Evolutionary conservation across 2,797 vertebrate species (phyloP).

Genomic region (Phoeniculus purpureus): DNA sequence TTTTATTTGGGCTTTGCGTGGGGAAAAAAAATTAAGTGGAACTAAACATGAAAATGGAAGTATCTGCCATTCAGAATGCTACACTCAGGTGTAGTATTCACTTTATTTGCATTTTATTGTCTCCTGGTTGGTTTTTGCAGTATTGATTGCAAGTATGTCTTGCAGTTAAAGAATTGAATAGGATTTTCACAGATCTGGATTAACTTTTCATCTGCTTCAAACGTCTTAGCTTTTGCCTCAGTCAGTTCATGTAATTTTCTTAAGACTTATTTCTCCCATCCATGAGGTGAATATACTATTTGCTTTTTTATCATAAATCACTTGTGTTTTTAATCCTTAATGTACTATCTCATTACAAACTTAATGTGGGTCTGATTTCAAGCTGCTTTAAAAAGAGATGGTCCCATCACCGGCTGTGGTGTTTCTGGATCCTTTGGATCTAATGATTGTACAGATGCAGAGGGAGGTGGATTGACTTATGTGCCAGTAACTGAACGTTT

Average conservation of each 20-base stretch:
- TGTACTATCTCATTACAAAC: background rate
- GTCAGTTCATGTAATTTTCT: background rate
- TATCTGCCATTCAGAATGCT: background rate
- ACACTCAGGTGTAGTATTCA: background rate
- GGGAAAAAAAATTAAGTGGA: background rate
- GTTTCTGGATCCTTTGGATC: background rate
- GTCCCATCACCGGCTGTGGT: background rate
- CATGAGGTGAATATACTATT: background rate
- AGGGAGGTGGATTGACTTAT: background rate
- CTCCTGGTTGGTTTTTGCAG: background rate
- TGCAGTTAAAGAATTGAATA: background rate
- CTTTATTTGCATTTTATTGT: conserved; percentile 21
- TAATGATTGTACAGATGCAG: background rate
- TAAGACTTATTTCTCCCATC: background rate
- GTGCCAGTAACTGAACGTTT: background rate
- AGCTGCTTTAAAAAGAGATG: background rate
- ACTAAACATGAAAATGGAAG: background rate
- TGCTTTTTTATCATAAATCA: background rate
- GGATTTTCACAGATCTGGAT: background rate
- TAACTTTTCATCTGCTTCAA: background rate
- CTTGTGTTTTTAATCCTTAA: background rate
- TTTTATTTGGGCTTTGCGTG: background rate
- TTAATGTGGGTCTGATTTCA: background rate
- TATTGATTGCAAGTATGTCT: background rate
- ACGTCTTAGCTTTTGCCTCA: background rate